Conservation (phyloP, 2,797 vertebrate species). For the Hippocampus kuda region DNA sequence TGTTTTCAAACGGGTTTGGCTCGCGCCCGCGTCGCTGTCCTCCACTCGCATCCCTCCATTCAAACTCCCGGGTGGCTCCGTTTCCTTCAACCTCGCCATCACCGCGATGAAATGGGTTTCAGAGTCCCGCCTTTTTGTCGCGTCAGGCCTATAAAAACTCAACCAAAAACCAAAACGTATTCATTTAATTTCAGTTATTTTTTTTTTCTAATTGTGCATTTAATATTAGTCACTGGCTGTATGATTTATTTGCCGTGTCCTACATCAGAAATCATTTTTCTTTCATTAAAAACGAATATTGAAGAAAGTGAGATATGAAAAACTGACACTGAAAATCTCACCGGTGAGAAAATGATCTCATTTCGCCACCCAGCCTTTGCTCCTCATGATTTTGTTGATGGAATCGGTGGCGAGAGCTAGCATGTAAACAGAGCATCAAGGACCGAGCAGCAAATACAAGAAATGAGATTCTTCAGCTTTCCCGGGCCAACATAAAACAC, state of each 20-base stretch:
- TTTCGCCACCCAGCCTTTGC: background rate
- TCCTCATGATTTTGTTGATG: background rate
- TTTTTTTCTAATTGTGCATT: background rate
- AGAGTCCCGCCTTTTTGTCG: background rate
- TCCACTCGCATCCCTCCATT: constrained; percentile 28
- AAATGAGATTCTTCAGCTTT: background rate
- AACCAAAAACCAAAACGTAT: background rate
- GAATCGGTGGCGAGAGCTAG: background rate
- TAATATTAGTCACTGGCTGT: background rate
- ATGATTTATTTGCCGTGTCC: background rate
- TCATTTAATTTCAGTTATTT: background rate
- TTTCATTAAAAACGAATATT: too few species aligned
- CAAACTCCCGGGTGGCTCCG: constrained; percentile 24
- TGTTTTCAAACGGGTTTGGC: constrained; percentile 33
- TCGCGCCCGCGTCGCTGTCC: constrained; percentile 35
- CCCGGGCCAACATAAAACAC: background rate
- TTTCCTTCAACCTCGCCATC: constrained; percentile 5
- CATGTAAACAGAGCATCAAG: background rate
- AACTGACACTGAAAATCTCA: background rate
- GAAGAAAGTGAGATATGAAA: background rate
- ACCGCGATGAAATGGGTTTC: background rate
- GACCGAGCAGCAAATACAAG: background rate
- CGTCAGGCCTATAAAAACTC: background rate
- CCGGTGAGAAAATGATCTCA: background rate
- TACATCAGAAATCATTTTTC: too few species aligned